Evolutionary conservation across 2,888 invertebrate species (phyloP).

Genomic region (Trichogramma evanescens): DNA sequence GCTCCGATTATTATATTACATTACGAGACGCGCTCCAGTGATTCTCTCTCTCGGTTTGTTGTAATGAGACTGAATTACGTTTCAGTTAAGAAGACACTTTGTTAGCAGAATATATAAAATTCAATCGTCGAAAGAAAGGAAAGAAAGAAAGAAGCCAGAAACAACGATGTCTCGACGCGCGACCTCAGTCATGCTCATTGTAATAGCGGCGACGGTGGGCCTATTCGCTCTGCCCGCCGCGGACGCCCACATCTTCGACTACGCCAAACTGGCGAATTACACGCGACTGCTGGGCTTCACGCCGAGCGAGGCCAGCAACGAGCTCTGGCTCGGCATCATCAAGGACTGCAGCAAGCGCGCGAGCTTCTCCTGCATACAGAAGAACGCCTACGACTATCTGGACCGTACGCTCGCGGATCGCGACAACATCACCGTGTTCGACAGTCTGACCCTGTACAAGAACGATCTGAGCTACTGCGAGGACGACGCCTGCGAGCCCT

Average conservation of each 20-base stretch:
- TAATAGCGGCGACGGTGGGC: too few relatives aligned
- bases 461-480: conserved; percentile 55
- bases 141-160: too few relatives aligned
- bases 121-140: too few relatives aligned
- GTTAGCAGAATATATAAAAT: too few relatives aligned
- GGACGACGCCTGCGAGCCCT: conserved; percentile 29
- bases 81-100: too few relatives aligned
- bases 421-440: conserved; percentile 61
- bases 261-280: conserved; percentile 37
- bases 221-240: too few relatives aligned
- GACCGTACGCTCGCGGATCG: conserved; percentile 59
- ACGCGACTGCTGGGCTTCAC: conserved; percentile 37
- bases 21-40: too few relatives aligned
- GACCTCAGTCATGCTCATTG: too few relatives aligned
- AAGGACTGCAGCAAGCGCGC: conserved; percentile 63
- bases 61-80: too few relatives aligned
- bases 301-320: conserved; percentile 48
- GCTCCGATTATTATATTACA: too few relatives aligned
- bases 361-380: conserved; percentile 68
- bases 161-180: too few relatives aligned
- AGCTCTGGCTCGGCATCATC: conserved; percentile 67
- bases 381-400: conserved; percentile 68
- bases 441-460: conserved; percentile 58
- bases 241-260: conserved; percentile 30
- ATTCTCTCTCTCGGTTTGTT: too few relatives aligned